Conservation (phyloP, 2,113 vertebrate species). For the human region GRCh38 chr1:232270001-232270500, state of each 20-base stretch:
- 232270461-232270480: background rate
- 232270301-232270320: background rate
- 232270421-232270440: background rate
- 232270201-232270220: no score
- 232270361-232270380: background rate
- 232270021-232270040: background rate
- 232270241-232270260: background rate
- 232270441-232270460: accelerated
- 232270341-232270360: accelerated
- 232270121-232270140: background rate
- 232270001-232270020: background rate
- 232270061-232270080: background rate
- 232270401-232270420: background rate
- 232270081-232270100: background rate
- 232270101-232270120: no score
- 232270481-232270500: accelerated
- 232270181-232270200: no score
- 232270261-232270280: no score
- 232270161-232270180: no score
- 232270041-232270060: background rate
- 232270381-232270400: background rate
- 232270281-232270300: background rate
- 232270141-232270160: background rate
- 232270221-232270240: background rate
- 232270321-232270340: background rate